Base-by-base conservation (phyloP, 2,888 invertebrate genomes). In the Agonopterix subpropinquella region DNA sequence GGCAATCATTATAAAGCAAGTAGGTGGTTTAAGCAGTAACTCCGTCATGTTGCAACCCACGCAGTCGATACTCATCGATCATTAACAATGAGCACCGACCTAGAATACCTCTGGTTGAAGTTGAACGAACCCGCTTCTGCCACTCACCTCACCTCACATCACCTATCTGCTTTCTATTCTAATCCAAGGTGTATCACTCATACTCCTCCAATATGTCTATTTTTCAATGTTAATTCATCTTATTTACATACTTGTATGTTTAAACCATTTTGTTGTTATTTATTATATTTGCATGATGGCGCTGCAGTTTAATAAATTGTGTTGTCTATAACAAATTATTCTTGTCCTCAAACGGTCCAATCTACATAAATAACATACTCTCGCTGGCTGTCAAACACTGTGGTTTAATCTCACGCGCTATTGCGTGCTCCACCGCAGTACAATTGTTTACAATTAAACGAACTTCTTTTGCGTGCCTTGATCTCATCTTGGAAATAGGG, bases 391-490 rank as follows among this genome's bases (percentile, higher is more conserved):
- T 42, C 8, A 13, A 42, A 42, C 42, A 13, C 42, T 11, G 42
- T 66, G 69, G 71, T 74, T 72, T 65, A 63, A 68, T 62, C 71
- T 70, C 73, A 70, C 73, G 62, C 63, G 65, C 68, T 75, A 75
- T 80, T 83, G 90, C 84, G 88, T 89, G 82, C 80, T 73, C 73
- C 64, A 70, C 73, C 72, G 71, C 78, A 76, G 65, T 79, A 78
- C 82, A 85, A 85, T 86, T 83, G 84, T 80, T 73, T 65, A 74
- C 77, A 84, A 87, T 87, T 79, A 86, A 80, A 71, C 72, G 77
- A 71, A 79, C 76, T 78, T 83, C 83, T 77, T 86, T 87, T 76
- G 80, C 89, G 89, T 83, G 82, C 63, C 73, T 72, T 70, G 66
- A 65, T 70, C 74, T 68, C 71, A 73, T 78, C 76, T 73, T 65